Evolutionary conservation across 1,140 invertebrate species (phyloP).

Genomic region (Euura lappo): DNA sequence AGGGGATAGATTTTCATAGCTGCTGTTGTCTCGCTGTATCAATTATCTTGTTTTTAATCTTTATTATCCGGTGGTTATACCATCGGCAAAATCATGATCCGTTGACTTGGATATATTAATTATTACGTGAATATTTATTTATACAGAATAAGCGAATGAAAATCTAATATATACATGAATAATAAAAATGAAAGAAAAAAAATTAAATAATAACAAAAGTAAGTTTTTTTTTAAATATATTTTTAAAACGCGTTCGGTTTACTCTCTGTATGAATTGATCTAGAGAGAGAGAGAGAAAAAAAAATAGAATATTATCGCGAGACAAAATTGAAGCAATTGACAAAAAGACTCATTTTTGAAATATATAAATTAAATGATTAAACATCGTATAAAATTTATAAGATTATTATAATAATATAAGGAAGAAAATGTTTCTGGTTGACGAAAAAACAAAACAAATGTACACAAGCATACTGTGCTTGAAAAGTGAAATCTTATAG

Average conservation of each 20-base stretch:
- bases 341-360: conserved; percentile 33
- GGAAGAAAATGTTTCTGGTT: conserved; percentile 37
- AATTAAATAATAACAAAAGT: conserved; percentile 30
- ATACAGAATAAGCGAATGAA: conserved; percentile 41
- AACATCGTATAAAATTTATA: conserved; percentile 19
- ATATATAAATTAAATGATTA: conserved; percentile 26
- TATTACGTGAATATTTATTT: conserved; percentile 49
- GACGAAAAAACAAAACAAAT: conserved; percentile 27
- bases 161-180: conserved; percentile 54
- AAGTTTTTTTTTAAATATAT: conserved; percentile 44
- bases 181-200: conserved; percentile 31
- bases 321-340: conserved; percentile 31
- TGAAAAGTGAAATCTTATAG: conserved; percentile 45
- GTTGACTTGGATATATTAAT: conserved; percentile 18
- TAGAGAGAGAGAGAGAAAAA: background rate
- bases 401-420: conserved; percentile 28
- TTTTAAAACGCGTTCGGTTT: conserved; percentile 19
- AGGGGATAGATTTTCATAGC: too few relatives aligned
- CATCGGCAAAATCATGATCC: conserved; percentile 13
- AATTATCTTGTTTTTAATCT: too few relatives aligned
- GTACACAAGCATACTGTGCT: conserved; percentile 39
- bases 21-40: too few relatives aligned
- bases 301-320: conserved; percentile 13
- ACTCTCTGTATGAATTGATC: background rate
- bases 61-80: background rate